Conservation (phyloP, 2,888 invertebrate species). For the Coelogynopora nodosa region DNA sequence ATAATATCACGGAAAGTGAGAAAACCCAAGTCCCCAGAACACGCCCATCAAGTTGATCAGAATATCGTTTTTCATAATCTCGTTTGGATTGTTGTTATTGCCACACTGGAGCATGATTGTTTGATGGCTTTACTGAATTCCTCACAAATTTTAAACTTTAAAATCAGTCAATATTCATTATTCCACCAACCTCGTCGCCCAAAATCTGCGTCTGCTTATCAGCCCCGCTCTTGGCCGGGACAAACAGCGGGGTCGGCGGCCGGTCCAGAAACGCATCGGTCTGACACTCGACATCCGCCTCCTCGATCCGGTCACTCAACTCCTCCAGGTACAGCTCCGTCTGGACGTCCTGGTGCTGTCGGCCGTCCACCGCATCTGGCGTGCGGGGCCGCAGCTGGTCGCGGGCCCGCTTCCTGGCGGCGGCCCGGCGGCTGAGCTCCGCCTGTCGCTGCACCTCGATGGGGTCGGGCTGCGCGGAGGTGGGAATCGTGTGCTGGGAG, state of each 20-base stretch:
- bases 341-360: conserved; percentile 80
- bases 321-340: conserved; percentile 85
- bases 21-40: too few relatives aligned
- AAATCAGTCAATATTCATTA: too few relatives aligned
- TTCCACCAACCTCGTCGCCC: conserved; percentile 72
- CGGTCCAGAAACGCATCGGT: conserved; percentile 81
- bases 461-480: conserved; percentile 61
- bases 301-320: conserved; percentile 65
- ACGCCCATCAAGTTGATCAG: too few relatives aligned
- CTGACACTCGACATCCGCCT: conserved; percentile 75
- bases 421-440: conserved; percentile 71
- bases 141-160: too few relatives aligned
- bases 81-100: too few relatives aligned
- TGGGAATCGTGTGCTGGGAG: conserved; percentile 63
- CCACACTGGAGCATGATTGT: too few relatives aligned
- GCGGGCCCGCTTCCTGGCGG: conserved; percentile 71
- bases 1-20: too few relatives aligned
- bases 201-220: conserved; percentile 81
- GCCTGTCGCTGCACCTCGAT: conserved; percentile 64
- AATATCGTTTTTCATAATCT: too few relatives aligned
- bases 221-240: conserved; percentile 75
- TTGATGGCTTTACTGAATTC: too few relatives aligned
- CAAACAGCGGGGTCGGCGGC: conserved; percentile 74
- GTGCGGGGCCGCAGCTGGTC: conserved; percentile 68
- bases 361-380: conserved; percentile 76